phyloP scores from a whole-genome alignment of 2,888 invertebrate species.

The Matsumyia berberina region DNA sequence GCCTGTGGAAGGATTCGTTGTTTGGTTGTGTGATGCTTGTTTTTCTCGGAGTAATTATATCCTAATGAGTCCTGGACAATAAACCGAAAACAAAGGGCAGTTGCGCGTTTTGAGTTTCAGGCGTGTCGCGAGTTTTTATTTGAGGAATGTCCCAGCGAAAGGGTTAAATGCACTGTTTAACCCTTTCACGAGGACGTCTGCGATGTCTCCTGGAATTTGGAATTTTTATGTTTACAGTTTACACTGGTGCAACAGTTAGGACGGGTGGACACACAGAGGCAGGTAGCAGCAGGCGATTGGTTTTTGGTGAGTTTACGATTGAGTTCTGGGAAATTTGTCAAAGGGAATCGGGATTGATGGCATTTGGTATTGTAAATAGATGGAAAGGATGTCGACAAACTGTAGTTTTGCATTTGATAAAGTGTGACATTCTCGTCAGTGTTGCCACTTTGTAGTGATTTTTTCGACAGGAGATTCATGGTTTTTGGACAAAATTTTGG shows the following conservation, averaged over 20 bases:
- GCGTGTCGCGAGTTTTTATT: conserved; percentile 57
- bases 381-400: too few species aligned
- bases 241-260: background rate
- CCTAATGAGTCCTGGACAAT: conserved; percentile 66
- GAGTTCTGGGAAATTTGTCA: conserved; percentile 4
- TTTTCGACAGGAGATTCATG: too few species aligned
- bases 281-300: background rate
- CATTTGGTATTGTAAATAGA: too few species aligned
- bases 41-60: conserved; percentile 68
- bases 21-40: conserved; percentile 13
- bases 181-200: conserved; percentile 40
- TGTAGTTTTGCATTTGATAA: too few species aligned
- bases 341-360: background rate
- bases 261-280: background rate
- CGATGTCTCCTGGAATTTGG: conserved; percentile 14
- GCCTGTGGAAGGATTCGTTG: background rate
- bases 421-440: too few species aligned
- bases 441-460: background rate
- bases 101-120: conserved; percentile 64
- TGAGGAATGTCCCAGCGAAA: conserved; percentile 45
- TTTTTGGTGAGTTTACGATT: conserved; percentile 7
- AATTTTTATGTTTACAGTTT: background rate
- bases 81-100: conserved; percentile 57
- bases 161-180: conserved; percentile 57
- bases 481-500: too few species aligned